A percentile compares a stretch with the other conserved stretches of the same genome.
phyloP scores from a whole-genome alignment of 2,797 vertebrate species.

The Mionectes olivaceus region DNA sequence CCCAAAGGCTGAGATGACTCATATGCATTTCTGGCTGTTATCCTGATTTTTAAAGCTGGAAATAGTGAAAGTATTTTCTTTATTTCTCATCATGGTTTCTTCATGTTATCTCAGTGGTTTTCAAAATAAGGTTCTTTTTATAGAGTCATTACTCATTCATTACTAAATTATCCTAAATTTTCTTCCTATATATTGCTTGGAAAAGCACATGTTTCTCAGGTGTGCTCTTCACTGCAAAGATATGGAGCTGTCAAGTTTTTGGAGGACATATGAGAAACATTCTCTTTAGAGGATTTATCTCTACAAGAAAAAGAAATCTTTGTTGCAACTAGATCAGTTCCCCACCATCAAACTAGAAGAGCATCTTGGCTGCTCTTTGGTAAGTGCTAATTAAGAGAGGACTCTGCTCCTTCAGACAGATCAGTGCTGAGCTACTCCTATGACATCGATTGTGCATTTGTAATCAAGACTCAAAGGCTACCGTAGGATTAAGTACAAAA shows the following conservation, averaged over 20 bases:
- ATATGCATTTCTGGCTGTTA: neutral
- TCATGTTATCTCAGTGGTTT: neutral
- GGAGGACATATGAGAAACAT: neutral
- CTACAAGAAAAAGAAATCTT: neutral
- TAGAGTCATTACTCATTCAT: neutral
- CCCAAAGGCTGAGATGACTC: neutral
- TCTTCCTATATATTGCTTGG: neutral
- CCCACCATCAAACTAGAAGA: neutral
- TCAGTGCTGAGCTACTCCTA: neutral
- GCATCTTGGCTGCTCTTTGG: neutral
- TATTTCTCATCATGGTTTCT: neutral
- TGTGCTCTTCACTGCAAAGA: neutral
- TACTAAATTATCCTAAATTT: neutral
- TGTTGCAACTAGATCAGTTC: neutral
- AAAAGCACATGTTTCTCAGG: neutral
- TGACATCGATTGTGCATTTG: conserved; percentile 15
- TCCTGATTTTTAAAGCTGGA: neutral
- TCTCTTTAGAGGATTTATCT: neutral
- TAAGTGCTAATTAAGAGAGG: conserved; percentile 16
- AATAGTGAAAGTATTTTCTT: neutral
- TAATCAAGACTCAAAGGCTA: conserved; percentile 36
- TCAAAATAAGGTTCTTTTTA: neutral
- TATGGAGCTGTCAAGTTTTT: neutral
- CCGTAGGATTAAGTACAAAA: conserved; percentile 21
- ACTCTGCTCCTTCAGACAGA: neutral